Percentiles rank a stretch among this genome's conserved stretches.
These are phyloP conservation scores for Axinella damicornis DNA, from an alignment of 37 sponge, comb jelly and placozoan species.

Conservation along the genomic window DNA sequence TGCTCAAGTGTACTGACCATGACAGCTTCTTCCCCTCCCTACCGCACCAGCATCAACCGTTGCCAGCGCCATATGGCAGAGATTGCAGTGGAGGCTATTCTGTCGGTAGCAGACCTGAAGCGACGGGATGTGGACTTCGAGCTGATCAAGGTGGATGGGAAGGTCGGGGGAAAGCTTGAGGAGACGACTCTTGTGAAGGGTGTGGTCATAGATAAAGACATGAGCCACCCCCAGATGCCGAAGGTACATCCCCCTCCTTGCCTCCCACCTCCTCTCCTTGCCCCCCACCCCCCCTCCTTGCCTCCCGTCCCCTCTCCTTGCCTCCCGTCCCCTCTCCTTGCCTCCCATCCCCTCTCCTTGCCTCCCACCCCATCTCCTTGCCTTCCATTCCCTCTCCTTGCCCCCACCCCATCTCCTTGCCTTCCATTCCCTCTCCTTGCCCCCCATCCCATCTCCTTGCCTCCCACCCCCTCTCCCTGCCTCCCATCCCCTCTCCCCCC, in stretches of 20 bases:
- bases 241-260: conserved; percentile 59
- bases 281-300: background rate
- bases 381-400: background rate
- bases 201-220: conserved; percentile 96
- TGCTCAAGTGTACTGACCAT: too few species aligned
- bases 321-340: background rate
- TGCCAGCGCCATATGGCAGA: conserved; percentile 97
- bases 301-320: too few species aligned
- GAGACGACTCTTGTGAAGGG: conserved; percentile 94
- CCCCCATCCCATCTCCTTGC: too few species aligned
- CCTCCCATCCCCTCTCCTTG: background rate
- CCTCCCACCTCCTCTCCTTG: too few species aligned
- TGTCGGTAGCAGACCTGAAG: conserved; percentile 95
- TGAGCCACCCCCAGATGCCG: conserved; percentile 99
- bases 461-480: too few species aligned
- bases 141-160: conserved; percentile 96
- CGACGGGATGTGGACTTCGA: conserved; percentile 97
- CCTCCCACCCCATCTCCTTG: background rate
- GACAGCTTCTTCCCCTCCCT: too few species aligned
- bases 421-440: too few species aligned
- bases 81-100: conserved; percentile 96
- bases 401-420: background rate
- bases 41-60: conserved; percentile 79
- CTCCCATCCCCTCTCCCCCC: background rate
- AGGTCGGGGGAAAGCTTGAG: conserved; percentile 95